Evolutionary conservation across 2,888 invertebrate species (phyloP), one percentile per base, ranked within the genome.

Genomic region (Scaptomyza reducta): DNA sequence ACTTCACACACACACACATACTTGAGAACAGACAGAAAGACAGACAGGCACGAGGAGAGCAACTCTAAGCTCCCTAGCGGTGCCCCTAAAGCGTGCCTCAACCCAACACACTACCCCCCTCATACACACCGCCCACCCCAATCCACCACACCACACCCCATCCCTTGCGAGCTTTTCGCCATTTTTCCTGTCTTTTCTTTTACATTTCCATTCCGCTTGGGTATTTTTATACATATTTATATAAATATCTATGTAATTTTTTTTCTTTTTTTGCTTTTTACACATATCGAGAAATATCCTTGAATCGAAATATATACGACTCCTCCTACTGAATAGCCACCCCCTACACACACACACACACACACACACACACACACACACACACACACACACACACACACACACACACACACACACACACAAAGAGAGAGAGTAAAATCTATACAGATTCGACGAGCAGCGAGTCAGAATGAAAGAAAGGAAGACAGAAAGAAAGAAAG

Each of bases 281-380:
- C 86, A 84, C 88, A 84, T 84, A 84, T 84, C 76, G 87, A 76
- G 78, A 87, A 84, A 84, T 84, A 84, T 84, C 88, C 84, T 84
- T 84, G 84, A 84, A 88, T 86, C 73, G 86, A 87, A 82, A 82
- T 85, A 69, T 84, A 69, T 81, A 85, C 80, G 84, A 78, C 82
- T 84, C 81, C 82, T 80, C 81, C 81, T 58, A 56, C 63, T 38
- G 47, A 13, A 49, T 29, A 42, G 33, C 22, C 56, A 51, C 22
- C n/a, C n/a, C n/a, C n/a, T n/a, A 44, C 55, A 29, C 31, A 44
- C 42, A 40, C 6, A 33, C 44, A 6, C 10, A 22, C 22, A 22
- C 22, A 35, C 13, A 11, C 13, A 5, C 13, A 13, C 1, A 31
- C 46, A 66, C 74, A 85, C 1, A 38, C 9, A 38, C 14, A 38